These are phyloP conservation scores for Parnassius mnemosyne DNA, from an alignment of 2,888 invertebrate genomes.

Conservation along the genomic window DNA sequence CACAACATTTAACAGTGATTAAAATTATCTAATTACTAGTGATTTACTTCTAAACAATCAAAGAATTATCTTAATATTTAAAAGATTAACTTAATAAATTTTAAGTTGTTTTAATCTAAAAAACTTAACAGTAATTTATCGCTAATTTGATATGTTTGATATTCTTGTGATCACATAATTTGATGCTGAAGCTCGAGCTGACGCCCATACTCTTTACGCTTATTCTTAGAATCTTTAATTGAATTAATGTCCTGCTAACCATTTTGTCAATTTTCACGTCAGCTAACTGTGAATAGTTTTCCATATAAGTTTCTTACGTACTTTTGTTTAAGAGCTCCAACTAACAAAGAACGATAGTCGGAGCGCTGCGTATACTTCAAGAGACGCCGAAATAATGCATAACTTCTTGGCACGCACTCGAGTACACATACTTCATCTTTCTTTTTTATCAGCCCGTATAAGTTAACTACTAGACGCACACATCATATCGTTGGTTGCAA, in stretches of 20 bases:
- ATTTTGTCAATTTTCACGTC: slow-evolving; percentile 10
- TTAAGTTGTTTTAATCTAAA: slow-evolving; percentile 51
- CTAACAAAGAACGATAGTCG: too few species aligned
- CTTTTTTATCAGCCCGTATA: too few species aligned
- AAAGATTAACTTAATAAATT: slow-evolving; percentile 53
- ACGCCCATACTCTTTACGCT: background rate
- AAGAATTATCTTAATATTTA: slow-evolving; percentile 49
- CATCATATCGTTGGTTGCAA: too few species aligned
- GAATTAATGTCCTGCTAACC: background rate
- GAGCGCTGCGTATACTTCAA: too few species aligned
- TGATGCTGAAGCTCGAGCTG: slow-evolving; percentile 44
- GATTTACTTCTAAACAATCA: slow-evolving; percentile 64
- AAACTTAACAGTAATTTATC: slow-evolving; percentile 46
- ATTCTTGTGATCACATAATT: slow-evolving; percentile 58
- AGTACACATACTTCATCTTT: too few species aligned
- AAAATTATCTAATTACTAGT: slow-evolving; percentile 68
- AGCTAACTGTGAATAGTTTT: slow-evolving; percentile 10
- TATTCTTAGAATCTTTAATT: background rate
- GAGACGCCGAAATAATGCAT: too few species aligned
- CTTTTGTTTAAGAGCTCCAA: slow-evolving; percentile 3
- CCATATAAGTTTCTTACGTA: background rate
- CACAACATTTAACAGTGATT: slow-evolving; percentile 81
- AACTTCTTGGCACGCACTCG: too few species aligned
- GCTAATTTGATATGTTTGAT: slow-evolving; percentile 73
- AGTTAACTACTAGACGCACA: too few species aligned